phyloP scores from a whole-genome alignment of 1,140 invertebrate species.

The Diploscapter pachys region DNA sequence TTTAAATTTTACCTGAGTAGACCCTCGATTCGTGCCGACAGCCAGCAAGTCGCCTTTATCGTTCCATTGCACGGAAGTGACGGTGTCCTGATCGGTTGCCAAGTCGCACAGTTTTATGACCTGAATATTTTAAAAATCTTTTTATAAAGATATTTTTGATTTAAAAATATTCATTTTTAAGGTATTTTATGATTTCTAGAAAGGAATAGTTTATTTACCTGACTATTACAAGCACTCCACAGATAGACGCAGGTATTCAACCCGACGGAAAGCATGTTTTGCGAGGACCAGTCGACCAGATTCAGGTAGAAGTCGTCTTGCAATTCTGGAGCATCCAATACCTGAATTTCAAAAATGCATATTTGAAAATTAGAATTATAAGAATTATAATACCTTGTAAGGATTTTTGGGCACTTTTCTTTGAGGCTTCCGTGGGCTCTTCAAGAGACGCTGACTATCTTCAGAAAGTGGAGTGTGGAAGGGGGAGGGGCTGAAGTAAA shows the following conservation, averaged over 20 bases:
- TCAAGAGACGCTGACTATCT: constrained; percentile 42
- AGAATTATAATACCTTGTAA: constrained; percentile 62
- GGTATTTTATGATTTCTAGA: too few relatives aligned
- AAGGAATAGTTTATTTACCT: constrained; percentile 60
- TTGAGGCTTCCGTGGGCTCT: constrained; percentile 54
- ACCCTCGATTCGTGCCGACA: constrained; percentile 79
- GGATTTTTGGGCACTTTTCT: constrained; percentile 57
- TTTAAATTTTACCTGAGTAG: not conserved
- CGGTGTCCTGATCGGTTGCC: constrained; percentile 79
- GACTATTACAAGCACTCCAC: constrained; percentile 97
- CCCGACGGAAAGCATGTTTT: constrained; percentile 97
- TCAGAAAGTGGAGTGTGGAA: too few relatives aligned
- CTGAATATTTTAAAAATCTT: not conserved
- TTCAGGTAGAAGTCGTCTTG: constrained; percentile 99
- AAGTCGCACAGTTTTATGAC: constrained; percentile 94
- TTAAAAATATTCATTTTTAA: not conserved
- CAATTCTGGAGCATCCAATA: constrained; percentile 84
- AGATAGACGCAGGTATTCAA: constrained; percentile 95
- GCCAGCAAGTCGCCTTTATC: constrained; percentile 91
- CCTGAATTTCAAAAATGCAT: too few relatives aligned
- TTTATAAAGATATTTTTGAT: not conserved
- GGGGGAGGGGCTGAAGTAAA: too few relatives aligned
- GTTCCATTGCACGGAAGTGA: constrained; percentile 98
- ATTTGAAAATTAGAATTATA: too few relatives aligned
- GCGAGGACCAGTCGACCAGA: constrained; percentile 97